Percentiles rank a stretch among this genome's conserved stretches.
Conservation (phyloP, 2,797 vertebrate species). For the Argya squamiceps region DNA sequence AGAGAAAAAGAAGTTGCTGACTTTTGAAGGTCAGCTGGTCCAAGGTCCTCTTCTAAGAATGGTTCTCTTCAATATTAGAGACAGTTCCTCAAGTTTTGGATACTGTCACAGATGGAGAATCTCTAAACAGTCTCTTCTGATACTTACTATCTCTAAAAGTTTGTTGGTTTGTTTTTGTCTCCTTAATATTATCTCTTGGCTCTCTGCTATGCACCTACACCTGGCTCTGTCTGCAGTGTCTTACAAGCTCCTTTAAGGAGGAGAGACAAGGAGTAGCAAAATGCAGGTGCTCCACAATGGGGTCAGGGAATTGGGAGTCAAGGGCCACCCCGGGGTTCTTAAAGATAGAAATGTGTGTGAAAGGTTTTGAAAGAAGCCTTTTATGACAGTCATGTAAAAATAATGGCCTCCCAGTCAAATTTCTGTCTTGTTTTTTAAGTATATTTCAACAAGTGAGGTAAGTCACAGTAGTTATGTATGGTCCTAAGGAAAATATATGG, state of each 20-base stretch:
- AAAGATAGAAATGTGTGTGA: background rate
- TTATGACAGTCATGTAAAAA: background rate
- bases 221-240: background rate
- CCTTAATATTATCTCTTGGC: background rate
- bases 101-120: background rate
- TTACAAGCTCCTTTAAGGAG: rapidly evolving
- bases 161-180: background rate
- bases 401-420: background rate
- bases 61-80: background rate
- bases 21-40: background rate
- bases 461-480: background rate
- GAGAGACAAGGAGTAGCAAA: background rate
- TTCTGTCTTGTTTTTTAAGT: background rate
- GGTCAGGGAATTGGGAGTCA: background rate
- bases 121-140: background rate
- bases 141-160: background rate
- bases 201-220: background rate
- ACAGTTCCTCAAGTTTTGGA: background rate
- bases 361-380: background rate
- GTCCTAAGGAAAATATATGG: background rate
- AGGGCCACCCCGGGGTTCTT: background rate
- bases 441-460: background rate
- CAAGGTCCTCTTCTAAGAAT: background rate
- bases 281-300: rapidly evolving
- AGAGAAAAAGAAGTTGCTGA: background rate